A percentile compares a stretch with the other conserved stretches of the same genome.
phyloP scores from a whole-genome alignment of 2,797 vertebrate genomes.

The Phoebastria nigripes region DNA sequence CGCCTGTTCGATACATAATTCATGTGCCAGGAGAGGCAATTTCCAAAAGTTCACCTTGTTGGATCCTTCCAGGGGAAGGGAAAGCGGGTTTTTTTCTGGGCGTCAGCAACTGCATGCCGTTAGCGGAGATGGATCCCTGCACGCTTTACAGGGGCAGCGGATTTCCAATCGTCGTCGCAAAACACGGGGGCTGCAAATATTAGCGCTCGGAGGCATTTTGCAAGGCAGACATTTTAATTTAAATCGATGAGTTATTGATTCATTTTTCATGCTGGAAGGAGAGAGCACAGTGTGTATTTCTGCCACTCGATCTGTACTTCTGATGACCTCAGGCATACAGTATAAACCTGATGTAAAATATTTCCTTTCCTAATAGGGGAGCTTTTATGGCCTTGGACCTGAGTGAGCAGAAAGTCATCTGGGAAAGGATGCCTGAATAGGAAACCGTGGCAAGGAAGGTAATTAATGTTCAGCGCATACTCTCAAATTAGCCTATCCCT shows the following conservation, averaged over 20 bases:
- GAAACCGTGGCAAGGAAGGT: neutral
- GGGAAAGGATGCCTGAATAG: neutral
- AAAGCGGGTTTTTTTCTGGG: neutral
- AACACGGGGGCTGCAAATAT: neutral
- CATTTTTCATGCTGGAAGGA: conserved; percentile 30
- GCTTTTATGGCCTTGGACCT: conserved; percentile 22
- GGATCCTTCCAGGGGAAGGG: neutral
- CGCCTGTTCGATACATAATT: conserved; percentile 9
- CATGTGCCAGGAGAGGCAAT: conserved; percentile 22
- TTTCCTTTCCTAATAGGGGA: conserved; percentile 54
- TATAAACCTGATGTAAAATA: conserved; percentile 45
- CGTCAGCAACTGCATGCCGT: neutral
- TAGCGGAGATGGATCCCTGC: neutral
- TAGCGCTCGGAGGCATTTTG: neutral
- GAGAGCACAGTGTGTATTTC: conserved; percentile 45
- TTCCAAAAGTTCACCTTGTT: conserved; percentile 44
- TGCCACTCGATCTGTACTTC: conserved; percentile 48
- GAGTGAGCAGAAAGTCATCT: neutral
- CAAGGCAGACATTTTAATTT: conserved; percentile 51
- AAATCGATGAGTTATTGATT: conserved; percentile 65
- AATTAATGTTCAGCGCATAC: conserved; percentile 1
- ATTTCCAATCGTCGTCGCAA: neutral
- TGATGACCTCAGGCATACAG: conserved; percentile 56
- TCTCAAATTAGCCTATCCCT: conserved; percentile 46
- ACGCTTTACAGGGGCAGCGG: neutral